Conservation (phyloP, 2,888 invertebrate species). For the Lithophane leautieri region DNA sequence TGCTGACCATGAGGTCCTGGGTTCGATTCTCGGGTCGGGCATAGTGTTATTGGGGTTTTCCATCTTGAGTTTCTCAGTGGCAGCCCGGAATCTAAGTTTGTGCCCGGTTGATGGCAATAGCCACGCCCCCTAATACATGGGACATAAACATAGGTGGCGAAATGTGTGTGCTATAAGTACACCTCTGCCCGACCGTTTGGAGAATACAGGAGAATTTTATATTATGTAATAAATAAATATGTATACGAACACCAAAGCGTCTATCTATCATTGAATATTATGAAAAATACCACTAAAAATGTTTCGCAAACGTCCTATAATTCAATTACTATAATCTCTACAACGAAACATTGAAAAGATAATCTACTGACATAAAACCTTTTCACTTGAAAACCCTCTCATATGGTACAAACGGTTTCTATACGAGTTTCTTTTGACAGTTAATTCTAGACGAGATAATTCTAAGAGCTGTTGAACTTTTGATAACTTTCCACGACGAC, state of each 20-base stretch:
- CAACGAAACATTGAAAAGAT: constrained; percentile 55
- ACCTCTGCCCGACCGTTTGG: too few species aligned
- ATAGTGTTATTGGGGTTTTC: too few species aligned
- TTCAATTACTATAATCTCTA: constrained; percentile 51
- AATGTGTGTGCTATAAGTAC: too few species aligned
- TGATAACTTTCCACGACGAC: constrained; percentile 37
- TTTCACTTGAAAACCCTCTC: constrained; percentile 7
- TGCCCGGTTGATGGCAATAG: too few species aligned
- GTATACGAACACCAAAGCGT: neutral
- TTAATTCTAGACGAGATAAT: constrained; percentile 48
- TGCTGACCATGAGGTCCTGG: too few species aligned
- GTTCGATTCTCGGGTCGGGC: too few species aligned
- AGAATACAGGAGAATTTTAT: too few species aligned
- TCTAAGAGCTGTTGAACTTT: constrained; percentile 42
- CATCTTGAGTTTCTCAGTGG: too few species aligned
- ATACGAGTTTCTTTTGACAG: constrained; percentile 21
- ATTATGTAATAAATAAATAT: neutral
- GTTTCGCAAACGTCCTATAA: constrained; percentile 27
- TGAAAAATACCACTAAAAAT: constrained; percentile 19
- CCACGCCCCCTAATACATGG: too few species aligned
- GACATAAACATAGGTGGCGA: too few species aligned
- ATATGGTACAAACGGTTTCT: neutral
- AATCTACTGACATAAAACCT: constrained; percentile 62
- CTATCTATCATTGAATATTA: neutral
- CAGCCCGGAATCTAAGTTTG: too few species aligned